These are phyloP conservation scores for Eueides isabella DNA, from an alignment of 1,140 invertebrate species.

Conservation along the genomic window DNA sequence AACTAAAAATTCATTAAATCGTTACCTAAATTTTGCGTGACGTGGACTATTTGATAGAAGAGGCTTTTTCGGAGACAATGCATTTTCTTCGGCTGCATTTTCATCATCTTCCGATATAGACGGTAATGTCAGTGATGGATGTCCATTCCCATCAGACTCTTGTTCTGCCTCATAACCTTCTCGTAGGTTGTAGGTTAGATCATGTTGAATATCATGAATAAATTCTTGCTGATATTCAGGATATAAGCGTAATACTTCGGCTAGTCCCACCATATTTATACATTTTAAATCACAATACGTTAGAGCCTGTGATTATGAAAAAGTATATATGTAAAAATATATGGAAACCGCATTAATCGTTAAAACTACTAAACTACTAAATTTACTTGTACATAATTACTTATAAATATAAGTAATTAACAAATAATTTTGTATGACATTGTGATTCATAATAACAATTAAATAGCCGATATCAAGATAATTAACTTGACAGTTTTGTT, in stretches of 20 bases:
- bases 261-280: conserved; percentile 93
- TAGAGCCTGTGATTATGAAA: conserved; percentile 84
- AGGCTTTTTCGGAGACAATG: conserved; percentile 85
- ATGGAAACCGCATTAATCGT: neutral
- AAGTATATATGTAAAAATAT: neutral
- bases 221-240: conserved; percentile 97
- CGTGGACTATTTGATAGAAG: conserved; percentile 85
- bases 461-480: neutral
- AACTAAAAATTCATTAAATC: neutral
- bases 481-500: neutral
- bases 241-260: conserved; percentile 95
- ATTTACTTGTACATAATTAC: too few relatives aligned
- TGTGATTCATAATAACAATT: too few relatives aligned
- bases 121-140: conserved; percentile 91
- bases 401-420: too few relatives aligned
- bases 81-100: conserved; percentile 89
- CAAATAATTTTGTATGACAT: too few relatives aligned
- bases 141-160: conserved; percentile 91
- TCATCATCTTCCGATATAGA: conserved; percentile 97
- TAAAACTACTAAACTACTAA: too few relatives aligned
- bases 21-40: conserved; percentile 85
- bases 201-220: conserved; percentile 96
- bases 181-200: conserved; percentile 96
- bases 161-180: conserved; percentile 95
- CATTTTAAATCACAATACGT: conserved; percentile 98